These are phyloP conservation scores for Betta splendens DNA, from an alignment of 2,797 vertebrate genomes.

Conservation along the genomic window DNA sequence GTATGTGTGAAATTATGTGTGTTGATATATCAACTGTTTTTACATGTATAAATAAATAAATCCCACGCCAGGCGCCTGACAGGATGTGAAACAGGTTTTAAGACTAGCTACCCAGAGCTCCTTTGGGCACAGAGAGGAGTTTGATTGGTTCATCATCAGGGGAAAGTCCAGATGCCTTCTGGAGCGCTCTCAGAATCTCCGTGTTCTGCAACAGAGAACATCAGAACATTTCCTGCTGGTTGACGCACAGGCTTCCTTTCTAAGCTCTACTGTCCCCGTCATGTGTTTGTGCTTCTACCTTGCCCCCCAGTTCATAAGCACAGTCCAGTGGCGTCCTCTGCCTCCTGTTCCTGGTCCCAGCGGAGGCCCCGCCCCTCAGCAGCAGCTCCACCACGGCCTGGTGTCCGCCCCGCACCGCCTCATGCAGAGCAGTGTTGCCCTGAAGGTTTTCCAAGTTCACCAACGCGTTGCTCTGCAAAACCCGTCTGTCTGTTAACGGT, in stretches of 20 bases:
- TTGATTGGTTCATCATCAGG: constrained; percentile 75
- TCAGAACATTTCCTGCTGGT: too few relatives aligned
- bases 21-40: too few relatives aligned
- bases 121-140: constrained; percentile 76
- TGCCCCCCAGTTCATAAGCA: constrained; percentile 85
- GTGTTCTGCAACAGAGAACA: constrained; percentile 71
- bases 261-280: background rate
- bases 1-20: too few relatives aligned
- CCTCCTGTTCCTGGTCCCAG: constrained; percentile 82
- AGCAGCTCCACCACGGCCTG: constrained; percentile 87
- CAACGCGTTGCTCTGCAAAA: constrained; percentile 83
- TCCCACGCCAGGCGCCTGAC: too few relatives aligned
- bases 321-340: constrained; percentile 87
- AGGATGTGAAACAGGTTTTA: background rate
- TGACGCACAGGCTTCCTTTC: background rate
- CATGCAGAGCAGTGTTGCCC: constrained; percentile 91
- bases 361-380: constrained; percentile 82
- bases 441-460: constrained; percentile 85
- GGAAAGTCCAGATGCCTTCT: constrained; percentile 76
- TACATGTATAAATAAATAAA: too few relatives aligned
- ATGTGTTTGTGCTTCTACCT: constrained; percentile 27
- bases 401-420: constrained; percentile 82
- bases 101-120: constrained; percentile 74
- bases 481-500: background rate
- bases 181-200: constrained; percentile 78